Conservation (phyloP, 2,888 invertebrate genomes). For the Polydrusus pterygomalis region DNA sequence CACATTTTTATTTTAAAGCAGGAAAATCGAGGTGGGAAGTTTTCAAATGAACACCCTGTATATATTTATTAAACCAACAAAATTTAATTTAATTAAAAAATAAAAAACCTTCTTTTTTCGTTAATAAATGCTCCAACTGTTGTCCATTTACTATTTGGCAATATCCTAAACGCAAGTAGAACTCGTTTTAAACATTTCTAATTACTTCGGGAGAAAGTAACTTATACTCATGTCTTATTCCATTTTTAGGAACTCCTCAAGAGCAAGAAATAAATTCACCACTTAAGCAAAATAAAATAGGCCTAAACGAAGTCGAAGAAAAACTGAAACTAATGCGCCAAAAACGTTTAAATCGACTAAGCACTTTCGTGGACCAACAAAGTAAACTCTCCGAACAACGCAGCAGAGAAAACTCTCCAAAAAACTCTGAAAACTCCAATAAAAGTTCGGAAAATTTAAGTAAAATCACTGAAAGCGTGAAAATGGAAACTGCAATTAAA, state of each 20-base stretch:
- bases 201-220: too few species aligned
- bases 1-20: too few species aligned
- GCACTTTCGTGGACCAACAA: constrained; percentile 53
- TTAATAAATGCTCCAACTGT: too few species aligned
- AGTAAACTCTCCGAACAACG: constrained; percentile 48
- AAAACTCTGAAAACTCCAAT: constrained; percentile 6
- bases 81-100: too few species aligned
- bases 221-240: too few species aligned
- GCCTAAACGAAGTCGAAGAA: constrained; percentile 57
- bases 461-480: constrained; percentile 26
- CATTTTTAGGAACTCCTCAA: not conserved
- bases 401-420: constrained; percentile 34
- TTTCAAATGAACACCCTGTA: too few species aligned
- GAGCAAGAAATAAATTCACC: not conserved
- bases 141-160: too few species aligned
- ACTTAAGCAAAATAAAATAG: constrained; percentile 30
- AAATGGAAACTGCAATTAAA: constrained; percentile 49
- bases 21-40: too few species aligned
- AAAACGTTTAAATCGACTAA: constrained; percentile 56
- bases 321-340: constrained; percentile 57
- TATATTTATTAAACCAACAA: too few species aligned
- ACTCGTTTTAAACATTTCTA: too few species aligned
- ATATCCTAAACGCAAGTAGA: too few species aligned
- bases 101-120: too few species aligned
- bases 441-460: constrained; percentile 21